phyloP scores from a whole-genome alignment of 2,113 vertebrate genomes.

The Anarrhichthys ocellatus region DNA sequence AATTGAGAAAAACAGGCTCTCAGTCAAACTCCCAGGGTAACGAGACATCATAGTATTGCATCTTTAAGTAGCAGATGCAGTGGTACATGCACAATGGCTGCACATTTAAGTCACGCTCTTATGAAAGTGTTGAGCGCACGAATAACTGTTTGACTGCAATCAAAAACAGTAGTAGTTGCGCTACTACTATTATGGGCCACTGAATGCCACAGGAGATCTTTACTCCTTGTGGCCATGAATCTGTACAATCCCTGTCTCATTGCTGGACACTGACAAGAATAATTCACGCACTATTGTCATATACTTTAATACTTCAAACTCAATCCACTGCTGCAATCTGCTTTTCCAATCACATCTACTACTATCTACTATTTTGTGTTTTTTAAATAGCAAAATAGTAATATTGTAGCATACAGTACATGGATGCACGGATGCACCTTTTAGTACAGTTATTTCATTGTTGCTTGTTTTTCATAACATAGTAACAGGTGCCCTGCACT shows the following conservation, averaged over 20 bases:
- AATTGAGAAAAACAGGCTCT: conserved; percentile 43
- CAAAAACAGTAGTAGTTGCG: neutral
- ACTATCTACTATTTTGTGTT: neutral
- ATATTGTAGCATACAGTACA: neutral
- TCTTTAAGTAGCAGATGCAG: conserved; percentile 30
- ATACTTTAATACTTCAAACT: neutral
- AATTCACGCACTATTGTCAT: neutral
- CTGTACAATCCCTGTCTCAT: neutral
- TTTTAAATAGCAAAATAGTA: neutral
- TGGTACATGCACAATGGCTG: conserved; percentile 4
- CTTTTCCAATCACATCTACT: neutral
- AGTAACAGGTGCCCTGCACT: neutral
- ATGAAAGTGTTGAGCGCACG: conserved; percentile 14
- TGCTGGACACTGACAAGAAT: neutral
- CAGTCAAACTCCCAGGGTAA: conserved; percentile 51
- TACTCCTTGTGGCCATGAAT: neutral
- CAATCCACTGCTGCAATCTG: neutral
- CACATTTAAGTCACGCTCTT: neutral
- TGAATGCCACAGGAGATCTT: neutral
- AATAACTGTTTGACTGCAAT: neutral
- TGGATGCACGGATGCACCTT: neutral
- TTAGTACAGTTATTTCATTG: neutral
- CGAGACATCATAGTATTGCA: conserved; percentile 47
- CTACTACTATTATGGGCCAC: neutral
- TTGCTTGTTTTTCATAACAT: neutral